Evolutionary conservation across 2,888 invertebrate species (phyloP).

Genomic region (Cephus runcator): DNA sequence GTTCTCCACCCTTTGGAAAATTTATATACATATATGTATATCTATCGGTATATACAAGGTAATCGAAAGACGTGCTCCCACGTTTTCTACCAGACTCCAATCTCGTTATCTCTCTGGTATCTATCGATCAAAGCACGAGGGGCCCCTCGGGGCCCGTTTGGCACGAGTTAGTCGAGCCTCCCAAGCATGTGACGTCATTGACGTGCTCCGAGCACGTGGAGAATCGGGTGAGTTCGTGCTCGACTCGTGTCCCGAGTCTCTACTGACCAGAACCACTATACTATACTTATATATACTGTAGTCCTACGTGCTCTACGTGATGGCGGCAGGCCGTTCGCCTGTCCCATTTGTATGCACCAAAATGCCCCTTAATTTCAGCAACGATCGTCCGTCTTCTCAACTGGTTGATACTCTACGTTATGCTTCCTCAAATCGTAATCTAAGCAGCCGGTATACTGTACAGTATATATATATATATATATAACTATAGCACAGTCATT

Average conservation of each 20-base stretch:
- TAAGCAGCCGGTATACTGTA: background rate
- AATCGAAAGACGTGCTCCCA: background rate
- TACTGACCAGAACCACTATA: background rate
- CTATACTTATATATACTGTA: background rate
- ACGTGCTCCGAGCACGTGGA: conserved; percentile 6
- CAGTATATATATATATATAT: background rate
- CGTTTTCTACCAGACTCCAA: background rate
- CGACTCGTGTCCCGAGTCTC: background rate
- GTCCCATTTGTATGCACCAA: conserved; percentile 5
- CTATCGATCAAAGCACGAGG: conserved; percentile 5
- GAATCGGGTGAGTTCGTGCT: background rate
- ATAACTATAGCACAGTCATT: background rate
- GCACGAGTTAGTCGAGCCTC: conserved; percentile 7
- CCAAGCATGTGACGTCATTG: background rate
- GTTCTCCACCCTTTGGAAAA: no score
- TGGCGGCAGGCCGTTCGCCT: background rate
- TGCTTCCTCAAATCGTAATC: background rate
- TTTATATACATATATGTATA: no score
- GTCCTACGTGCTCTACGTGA: conserved; percentile 1
- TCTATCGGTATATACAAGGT: background rate
- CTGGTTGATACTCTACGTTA: background rate
- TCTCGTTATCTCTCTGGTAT: conserved; percentile 1
- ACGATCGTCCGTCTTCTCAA: background rate
- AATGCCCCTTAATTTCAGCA: conserved; percentile 5
- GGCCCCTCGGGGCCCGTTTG: conserved; percentile 3